Evolutionary conservation across 92 coral and sea anemone genomes (phyloP), one percentile per base, ranked within the genome.

Genomic region (Parazoanthus swiftii): DNA sequence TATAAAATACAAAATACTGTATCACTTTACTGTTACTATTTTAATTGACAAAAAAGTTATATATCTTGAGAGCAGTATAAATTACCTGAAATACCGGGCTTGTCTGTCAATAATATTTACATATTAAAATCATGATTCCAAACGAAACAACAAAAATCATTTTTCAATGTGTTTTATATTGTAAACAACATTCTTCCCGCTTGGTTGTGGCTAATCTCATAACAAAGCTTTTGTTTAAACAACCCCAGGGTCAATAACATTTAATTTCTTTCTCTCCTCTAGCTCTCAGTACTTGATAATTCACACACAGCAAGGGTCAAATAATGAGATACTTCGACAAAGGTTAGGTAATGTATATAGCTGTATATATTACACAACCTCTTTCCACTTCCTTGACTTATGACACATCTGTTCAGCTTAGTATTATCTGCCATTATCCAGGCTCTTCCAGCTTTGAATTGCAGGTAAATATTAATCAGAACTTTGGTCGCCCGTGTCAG

Each of bases 231-330:
- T 63, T 63, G 70, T 63, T 63, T 21, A 54, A 54, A 5, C 16
- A 23, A 14, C 70, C 26, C n/a, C 70, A 21, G 70, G 70, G 70
- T 63, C n/a, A 63, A 63, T 23, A 63, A 63, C 4, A 73, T 10
- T 29, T 26, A 25, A 73, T 26, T 14, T 33, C 33, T 33, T 9
- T 73, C 77, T 11, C 77, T 73, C 42, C 43, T 73, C 9, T 73
- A 29, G 42, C 1, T 26, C 1, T 25, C 1, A 2, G 18, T 78
- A 76, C n/a, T n/a, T n/a, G n/a, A 3, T 76, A 76, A 76, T 76
- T 43, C 9, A 78, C 7, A 39, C 85, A 59, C 85, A 63, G 73
- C 85, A 59, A 20, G 74, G 74, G 73, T 51, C 72, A 80, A 21
- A 76, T 25, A 11, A 16, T 39, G 21, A 75, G 26, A 23, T 23